Conservation (phyloP, 2,797 vertebrate species). For the Sternarchorhynchus goeldii region DNA sequence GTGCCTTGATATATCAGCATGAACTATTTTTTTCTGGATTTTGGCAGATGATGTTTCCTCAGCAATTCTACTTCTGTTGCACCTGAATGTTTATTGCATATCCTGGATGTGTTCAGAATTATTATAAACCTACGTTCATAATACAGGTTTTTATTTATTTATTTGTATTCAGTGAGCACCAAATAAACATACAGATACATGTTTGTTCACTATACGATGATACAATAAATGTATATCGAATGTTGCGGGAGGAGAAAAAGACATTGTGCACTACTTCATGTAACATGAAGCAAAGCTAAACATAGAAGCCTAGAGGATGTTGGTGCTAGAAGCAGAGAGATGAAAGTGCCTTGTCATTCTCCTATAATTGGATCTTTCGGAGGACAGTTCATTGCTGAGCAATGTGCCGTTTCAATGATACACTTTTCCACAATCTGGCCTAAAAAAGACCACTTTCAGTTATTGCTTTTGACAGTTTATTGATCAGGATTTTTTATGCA, state of each 20-base stretch:
- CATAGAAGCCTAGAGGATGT: conserved; percentile 56
- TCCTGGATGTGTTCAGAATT: conserved; percentile 21
- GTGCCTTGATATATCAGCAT: conserved; percentile 50
- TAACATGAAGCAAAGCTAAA: conserved; percentile 15
- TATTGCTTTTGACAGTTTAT: neutral
- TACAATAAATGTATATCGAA: conserved; percentile 13
- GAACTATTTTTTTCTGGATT: conserved; percentile 36
- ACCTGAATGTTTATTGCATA: conserved; percentile 16
- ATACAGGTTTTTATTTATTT: conserved; percentile 2
- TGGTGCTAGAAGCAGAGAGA: conserved; percentile 53
- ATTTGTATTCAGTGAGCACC: neutral
- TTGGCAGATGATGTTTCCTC: conserved; percentile 49
- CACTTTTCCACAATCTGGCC: neutral
- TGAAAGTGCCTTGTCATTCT: conserved; percentile 55
- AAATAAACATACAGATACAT: neutral
- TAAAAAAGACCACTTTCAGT: neutral
- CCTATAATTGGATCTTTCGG: conserved; percentile 62
- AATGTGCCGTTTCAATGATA: conserved; percentile 2
- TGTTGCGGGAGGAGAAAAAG: neutral
- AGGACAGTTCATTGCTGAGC: conserved; percentile 47
- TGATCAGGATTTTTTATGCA: neutral
- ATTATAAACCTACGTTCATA: neutral
- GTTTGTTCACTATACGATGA: neutral
- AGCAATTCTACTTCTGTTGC: conserved; percentile 23
- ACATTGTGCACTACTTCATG: conserved; percentile 16